These are phyloP conservation scores for Chamaea fasciata DNA, from an alignment of 2,113 vertebrate species.

Conservation along the genomic window DNA sequence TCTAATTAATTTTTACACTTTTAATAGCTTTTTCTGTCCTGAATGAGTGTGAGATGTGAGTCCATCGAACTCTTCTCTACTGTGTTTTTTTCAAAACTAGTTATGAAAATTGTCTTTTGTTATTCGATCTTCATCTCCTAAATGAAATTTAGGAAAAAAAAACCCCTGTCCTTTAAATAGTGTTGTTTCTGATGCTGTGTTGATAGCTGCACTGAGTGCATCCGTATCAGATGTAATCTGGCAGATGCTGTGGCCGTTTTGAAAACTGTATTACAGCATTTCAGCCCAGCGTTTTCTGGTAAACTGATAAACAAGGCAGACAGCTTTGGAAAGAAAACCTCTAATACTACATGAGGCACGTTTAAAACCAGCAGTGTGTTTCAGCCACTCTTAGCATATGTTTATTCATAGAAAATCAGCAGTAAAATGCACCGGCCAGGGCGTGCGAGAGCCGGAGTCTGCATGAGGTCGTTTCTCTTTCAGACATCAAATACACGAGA, in stretches of 20 bases:
- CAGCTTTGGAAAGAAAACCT: conserved; percentile 51
- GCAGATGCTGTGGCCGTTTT: background rate
- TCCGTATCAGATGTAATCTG: background rate
- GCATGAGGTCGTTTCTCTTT: conserved; percentile 52
- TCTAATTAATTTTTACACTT: background rate
- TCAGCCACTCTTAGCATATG: conserved; percentile 43
- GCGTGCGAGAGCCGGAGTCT: background rate
- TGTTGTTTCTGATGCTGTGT: background rate
- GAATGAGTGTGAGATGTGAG: background rate
- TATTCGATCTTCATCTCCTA: background rate
- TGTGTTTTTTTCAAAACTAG: background rate
- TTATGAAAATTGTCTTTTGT: background rate
- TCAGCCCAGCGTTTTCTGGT: background rate
- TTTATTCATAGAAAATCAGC: conserved; percentile 73
- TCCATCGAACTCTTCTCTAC: background rate
- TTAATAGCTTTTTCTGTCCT: background rate
- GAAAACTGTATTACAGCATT: background rate
- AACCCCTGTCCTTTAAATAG: background rate
- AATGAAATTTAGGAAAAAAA: background rate
- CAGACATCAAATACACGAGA: conserved; percentile 55
- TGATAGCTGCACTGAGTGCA: background rate
- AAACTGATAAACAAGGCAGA: conserved; percentile 44
- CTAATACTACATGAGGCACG: conserved; percentile 42
- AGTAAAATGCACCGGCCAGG: conserved; percentile 47
- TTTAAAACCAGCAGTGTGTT: conserved; percentile 64